Conservation (phyloP, 2,797 vertebrate genomes). For the Saxicola maurus region DNA sequence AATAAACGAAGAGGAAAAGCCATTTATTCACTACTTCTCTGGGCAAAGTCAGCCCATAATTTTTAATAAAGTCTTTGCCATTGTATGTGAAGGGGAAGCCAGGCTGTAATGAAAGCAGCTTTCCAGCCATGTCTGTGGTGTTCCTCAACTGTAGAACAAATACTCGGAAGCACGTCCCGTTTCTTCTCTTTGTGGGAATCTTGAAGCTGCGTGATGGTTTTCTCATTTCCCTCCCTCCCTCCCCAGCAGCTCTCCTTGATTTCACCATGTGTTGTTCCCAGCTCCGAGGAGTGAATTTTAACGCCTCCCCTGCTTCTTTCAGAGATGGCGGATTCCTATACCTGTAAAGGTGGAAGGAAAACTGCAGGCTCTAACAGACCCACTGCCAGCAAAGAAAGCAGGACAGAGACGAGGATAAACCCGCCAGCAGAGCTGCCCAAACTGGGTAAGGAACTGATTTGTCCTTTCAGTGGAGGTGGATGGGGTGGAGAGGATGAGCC, state of each 20-base stretch:
- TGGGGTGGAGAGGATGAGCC: accelerated
- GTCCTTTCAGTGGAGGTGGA: neutral
- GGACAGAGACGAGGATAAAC: slow-evolving; percentile 55
- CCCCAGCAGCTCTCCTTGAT: neutral
- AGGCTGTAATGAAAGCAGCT: slow-evolving; percentile 4
- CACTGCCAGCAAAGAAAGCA: slow-evolving; percentile 60
- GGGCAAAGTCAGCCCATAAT: slow-evolving; percentile 13
- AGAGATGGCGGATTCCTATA: slow-evolving; percentile 75
- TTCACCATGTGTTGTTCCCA: neutral
- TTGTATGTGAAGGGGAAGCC: neutral
- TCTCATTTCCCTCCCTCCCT: neutral
- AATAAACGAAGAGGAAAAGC: slow-evolving; percentile 12
- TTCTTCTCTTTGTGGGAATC: neutral
- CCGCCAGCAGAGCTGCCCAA: slow-evolving; percentile 39
- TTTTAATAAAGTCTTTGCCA: slow-evolving; percentile 28
- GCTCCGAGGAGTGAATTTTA: neutral
- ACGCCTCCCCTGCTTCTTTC: slow-evolving; percentile 7
- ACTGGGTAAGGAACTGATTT: slow-evolving; percentile 60
- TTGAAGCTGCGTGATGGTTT: neutral
- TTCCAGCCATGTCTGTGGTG: neutral
- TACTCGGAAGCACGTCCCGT: neutral
- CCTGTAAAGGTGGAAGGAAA: slow-evolving; percentile 70
- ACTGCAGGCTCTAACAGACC: slow-evolving; percentile 63
- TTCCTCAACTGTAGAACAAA: neutral
- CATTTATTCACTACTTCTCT: slow-evolving; percentile 3